phyloP scores from a whole-genome alignment of 2,888 invertebrate species.

The Cheilosia variabilis region DNA sequence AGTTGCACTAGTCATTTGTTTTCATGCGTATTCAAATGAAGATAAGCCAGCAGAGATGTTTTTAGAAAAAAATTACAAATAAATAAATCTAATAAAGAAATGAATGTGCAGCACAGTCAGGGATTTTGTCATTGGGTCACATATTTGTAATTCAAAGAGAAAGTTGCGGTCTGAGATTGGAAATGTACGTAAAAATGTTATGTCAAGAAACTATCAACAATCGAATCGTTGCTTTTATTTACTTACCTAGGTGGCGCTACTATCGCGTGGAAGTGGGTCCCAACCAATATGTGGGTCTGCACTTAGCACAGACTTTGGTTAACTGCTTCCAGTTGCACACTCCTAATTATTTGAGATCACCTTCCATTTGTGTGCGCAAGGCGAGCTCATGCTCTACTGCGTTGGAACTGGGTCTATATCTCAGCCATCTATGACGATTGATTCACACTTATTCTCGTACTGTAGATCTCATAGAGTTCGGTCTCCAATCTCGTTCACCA shows the following conservation, averaged over 20 bases:
- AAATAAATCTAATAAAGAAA: not conserved
- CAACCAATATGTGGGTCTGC: not conserved
- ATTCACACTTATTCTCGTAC: no score
- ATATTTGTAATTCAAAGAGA: not conserved
- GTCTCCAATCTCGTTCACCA: no score
- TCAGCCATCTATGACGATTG: no score
- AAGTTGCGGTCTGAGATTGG: no score
- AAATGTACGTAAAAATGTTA: no score
- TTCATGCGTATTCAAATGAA: slow-evolving; percentile 53
- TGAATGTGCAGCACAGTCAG: slow-evolving; percentile 3
- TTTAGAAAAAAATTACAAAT: not conserved
- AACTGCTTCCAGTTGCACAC: not conserved
- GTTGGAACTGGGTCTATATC: not conserved
- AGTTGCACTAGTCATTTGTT: slow-evolving; percentile 59
- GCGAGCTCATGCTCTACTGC: not conserved
- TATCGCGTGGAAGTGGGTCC: no score
- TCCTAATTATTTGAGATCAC: not conserved
- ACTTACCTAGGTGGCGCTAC: not conserved
- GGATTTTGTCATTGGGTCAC: not conserved
- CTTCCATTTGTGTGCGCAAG: not conserved
- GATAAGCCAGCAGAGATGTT: slow-evolving; percentile 25
- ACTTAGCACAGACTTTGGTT: not conserved
- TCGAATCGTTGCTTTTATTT: not conserved
- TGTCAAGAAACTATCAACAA: no score
- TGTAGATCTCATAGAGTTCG: no score